phyloP scores from a whole-genome alignment of 1,140 invertebrate species.

The Parapsyche elsis region DNA sequence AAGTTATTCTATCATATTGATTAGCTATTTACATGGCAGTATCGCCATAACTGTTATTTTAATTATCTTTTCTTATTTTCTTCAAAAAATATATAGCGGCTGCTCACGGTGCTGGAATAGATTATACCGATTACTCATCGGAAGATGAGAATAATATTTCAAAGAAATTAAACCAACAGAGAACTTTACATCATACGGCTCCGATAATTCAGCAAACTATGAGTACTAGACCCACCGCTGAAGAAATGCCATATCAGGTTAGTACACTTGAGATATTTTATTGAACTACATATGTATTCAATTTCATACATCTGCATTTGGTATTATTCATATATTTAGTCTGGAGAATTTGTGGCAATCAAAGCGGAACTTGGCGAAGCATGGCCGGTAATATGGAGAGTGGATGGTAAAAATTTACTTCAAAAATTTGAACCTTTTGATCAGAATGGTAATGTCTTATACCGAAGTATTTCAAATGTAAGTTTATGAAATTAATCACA shows the following conservation, averaged over 20 bases:
- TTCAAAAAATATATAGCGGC: slow-evolving; percentile 61
- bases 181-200: slow-evolving; percentile 65
- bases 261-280: background rate
- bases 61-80: too few species aligned
- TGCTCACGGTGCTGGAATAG: slow-evolving; percentile 67
- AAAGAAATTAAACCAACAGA: slow-evolving; percentile 67
- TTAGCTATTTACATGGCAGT: too few species aligned
- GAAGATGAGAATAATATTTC: slow-evolving; percentile 61
- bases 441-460: slow-evolving; percentile 82
- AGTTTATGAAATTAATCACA: slow-evolving; percentile 57
- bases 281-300: too few species aligned
- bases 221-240: slow-evolving; percentile 61
- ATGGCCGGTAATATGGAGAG: slow-evolving; percentile 86
- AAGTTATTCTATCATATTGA: too few species aligned
- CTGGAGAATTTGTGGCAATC: slow-evolving; percentile 86
- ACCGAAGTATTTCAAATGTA: slow-evolving; percentile 89
- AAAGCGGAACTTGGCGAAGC: slow-evolving; percentile 80
- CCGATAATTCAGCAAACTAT: slow-evolving; percentile 62
- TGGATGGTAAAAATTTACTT: slow-evolving; percentile 86
- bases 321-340: slow-evolving; percentile 64
- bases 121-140: slow-evolving; percentile 64
- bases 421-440: slow-evolving; percentile 89
- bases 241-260: slow-evolving; percentile 71
- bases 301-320: background rate
- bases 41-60: too few species aligned